phyloP scores from a whole-genome alignment of 1,140 invertebrate species.

The Zaprionus camerounensis region DNA sequence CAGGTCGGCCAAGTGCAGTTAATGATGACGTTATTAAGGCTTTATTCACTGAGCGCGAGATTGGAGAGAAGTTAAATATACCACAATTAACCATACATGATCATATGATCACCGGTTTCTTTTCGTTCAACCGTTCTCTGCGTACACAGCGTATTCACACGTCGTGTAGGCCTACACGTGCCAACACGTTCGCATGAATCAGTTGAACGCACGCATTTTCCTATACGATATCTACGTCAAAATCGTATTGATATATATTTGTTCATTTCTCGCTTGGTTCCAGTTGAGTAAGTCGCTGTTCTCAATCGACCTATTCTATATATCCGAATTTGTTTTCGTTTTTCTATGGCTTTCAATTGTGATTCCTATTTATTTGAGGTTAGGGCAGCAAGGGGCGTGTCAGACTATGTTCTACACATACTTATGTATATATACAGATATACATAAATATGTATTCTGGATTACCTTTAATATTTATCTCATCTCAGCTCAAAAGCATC shows the following conservation, averaged over 20 bases:
- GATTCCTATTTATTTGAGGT: not conserved
- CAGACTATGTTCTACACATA: not conserved
- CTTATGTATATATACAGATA: not conserved
- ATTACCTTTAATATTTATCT: not conserved
- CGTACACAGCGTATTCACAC: slow-evolving; percentile 1
- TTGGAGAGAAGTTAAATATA: too few relatives aligned
- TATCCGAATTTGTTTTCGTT: not conserved
- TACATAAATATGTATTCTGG: not conserved
- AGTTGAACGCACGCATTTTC: slow-evolving; percentile 10
- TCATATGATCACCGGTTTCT: too few relatives aligned
- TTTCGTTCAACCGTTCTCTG: too few relatives aligned
- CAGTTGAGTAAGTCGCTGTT: slow-evolving; percentile 32
- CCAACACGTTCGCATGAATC: slow-evolving; percentile 4
- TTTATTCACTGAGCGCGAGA: too few relatives aligned
- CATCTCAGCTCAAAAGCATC: too few relatives aligned
- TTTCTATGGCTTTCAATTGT: not conserved
- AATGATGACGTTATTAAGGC: too few relatives aligned
- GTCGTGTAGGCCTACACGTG: not conserved
- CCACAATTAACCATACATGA: too few relatives aligned
- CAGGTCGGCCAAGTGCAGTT: too few relatives aligned
- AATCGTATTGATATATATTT: slow-evolving; percentile 3
- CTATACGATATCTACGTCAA: slow-evolving; percentile 1
- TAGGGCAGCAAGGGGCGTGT: not conserved
- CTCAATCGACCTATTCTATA: not conserved
- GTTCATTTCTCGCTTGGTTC: slow-evolving; percentile 6